Percentiles rank a stretch among this genome's conserved stretches.
Evolutionary conservation across 2,888 invertebrate species (phyloP).

Genomic region (Plebejus anna): DNA sequence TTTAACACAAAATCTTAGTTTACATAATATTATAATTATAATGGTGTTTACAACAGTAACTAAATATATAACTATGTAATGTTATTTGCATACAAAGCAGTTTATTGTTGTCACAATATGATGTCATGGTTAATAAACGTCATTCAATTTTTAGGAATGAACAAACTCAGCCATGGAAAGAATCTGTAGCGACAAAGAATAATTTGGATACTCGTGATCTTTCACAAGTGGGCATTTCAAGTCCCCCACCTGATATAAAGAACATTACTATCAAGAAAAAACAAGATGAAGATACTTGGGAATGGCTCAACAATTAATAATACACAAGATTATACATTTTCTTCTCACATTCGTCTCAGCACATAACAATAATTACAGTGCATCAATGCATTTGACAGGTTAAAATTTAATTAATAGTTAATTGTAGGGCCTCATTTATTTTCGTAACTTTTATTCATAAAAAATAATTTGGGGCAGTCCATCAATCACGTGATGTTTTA

Average conservation of each 20-base stretch:
- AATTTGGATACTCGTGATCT: conserved; percentile 62
- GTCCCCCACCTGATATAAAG: conserved; percentile 62
- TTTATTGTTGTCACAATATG: neutral
- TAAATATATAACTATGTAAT: neutral
- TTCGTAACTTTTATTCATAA: neutral
- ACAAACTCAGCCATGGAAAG: conserved; percentile 60
- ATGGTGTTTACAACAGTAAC: too few species aligned
- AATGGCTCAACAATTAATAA: conserved; percentile 66
- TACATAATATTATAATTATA: too few species aligned
- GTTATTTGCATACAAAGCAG: neutral
- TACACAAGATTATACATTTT: neutral
- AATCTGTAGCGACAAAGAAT: conserved; percentile 62
- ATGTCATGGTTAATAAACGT: neutral
- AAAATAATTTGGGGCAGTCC: neutral
- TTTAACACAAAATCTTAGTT: too few species aligned
- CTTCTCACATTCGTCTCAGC: neutral
- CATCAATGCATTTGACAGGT: neutral
- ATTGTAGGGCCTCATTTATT: neutral
- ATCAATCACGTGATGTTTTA: neutral
- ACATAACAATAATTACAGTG: neutral
- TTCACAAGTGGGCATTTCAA: conserved; percentile 63
- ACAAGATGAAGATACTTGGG: conserved; percentile 62
- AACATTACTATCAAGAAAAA: conserved; percentile 54
- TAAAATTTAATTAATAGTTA: neutral
- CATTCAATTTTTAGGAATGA: conserved; percentile 54